Conservation (phyloP, 1,140 invertebrate genomes). For the Dryas iulia region DNA sequence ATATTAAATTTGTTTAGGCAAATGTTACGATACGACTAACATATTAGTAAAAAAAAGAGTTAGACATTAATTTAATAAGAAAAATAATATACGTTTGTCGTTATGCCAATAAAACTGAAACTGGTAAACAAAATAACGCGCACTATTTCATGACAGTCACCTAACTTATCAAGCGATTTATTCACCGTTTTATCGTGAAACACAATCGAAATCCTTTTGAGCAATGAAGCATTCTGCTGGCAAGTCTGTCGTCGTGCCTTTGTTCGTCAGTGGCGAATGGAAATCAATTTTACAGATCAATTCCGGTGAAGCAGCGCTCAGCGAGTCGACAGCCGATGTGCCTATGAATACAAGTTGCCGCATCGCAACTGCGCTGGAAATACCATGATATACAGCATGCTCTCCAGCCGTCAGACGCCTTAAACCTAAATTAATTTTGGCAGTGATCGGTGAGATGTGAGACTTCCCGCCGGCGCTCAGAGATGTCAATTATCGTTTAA, state of each 20-base stretch:
- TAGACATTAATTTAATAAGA: no score
- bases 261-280: constrained; percentile 51
- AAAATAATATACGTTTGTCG: no score
- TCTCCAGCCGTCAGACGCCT: constrained; percentile 42
- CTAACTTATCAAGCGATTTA: constrained; percentile 4
- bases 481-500: not conserved
- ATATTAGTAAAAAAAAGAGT: no score
- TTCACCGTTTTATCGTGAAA: constrained; percentile 8
- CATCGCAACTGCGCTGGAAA: constrained; percentile 46
- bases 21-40: no score
- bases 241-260: constrained; percentile 34
- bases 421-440: constrained; percentile 70
- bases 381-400: constrained; percentile 41
- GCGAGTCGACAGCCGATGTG: constrained; percentile 47
- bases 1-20: no score
- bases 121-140: not conserved
- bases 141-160: not conserved
- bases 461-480: constrained; percentile 6
- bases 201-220: constrained; percentile 25
- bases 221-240: constrained; percentile 9
- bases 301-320: constrained; percentile 44
- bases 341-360: constrained; percentile 61
- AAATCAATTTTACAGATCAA: constrained; percentile 71
- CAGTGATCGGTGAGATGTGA: constrained; percentile 59
- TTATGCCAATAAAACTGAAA: not conserved